phyloP scores from a whole-genome alignment of 2,797 vertebrate genomes.

The Onychomys leucogaster region DNA sequence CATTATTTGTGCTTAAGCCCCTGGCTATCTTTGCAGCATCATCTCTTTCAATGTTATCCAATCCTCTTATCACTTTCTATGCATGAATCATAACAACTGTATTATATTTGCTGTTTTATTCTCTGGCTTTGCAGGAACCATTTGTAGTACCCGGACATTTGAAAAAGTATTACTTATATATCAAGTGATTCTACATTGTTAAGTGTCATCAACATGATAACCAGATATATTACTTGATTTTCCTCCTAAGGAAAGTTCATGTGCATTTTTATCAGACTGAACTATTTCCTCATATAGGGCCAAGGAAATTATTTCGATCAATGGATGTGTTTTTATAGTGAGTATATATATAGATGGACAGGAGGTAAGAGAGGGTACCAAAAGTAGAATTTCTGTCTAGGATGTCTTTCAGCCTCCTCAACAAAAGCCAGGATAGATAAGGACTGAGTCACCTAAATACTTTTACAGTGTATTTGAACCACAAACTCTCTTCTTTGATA shows the following conservation, averaged over 20 bases:
- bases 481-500: conserved; percentile 3
- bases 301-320: not conserved
- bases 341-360: not conserved
- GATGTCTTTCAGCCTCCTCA: not conserved
- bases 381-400: not conserved
- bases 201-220: not conserved
- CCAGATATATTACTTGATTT: conserved; percentile 32
- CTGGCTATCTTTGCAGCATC: not conserved
- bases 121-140: not conserved
- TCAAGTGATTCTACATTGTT: not conserved
- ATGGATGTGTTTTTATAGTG: not conserved
- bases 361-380: not conserved
- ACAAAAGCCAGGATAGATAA: not conserved
- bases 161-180: conserved; percentile 20
- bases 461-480: not conserved
- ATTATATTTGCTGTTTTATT: not conserved
- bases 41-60: conserved; percentile 4
- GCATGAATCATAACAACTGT: not conserved
- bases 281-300: not conserved
- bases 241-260: conserved; percentile 5
- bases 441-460: not conserved
- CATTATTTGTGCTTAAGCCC: not conserved
- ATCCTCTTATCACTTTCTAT: conserved; percentile 3
- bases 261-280: conserved; percentile 21
- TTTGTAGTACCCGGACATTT: not conserved